Evolutionary conservation across 2,113 vertebrate genomes (phyloP).

Genomic region (Rallus limicola): DNA sequence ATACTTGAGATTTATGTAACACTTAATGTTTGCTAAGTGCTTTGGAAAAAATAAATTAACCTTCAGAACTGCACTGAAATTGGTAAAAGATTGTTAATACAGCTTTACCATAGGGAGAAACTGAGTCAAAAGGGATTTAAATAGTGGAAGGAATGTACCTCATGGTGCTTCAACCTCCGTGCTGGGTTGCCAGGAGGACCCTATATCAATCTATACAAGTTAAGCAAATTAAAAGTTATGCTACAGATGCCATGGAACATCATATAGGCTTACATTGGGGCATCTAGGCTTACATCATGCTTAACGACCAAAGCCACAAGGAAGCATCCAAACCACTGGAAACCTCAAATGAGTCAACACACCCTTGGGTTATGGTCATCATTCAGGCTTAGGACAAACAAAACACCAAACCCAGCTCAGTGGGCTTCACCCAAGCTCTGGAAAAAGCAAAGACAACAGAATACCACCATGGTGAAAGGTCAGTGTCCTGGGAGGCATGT

Average conservation of each 20-base stretch:
- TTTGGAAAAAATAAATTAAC: conserved; percentile 48
- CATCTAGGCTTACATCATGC: background rate
- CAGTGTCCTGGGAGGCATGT: background rate
- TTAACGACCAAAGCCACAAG: background rate
- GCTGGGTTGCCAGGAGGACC: background rate
- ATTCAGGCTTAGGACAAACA: background rate
- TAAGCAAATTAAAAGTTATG: background rate
- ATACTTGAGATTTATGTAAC: conserved; percentile 45
- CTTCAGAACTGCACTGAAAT: background rate
- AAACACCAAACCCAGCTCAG: background rate
- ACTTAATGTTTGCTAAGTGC: conserved; percentile 50
- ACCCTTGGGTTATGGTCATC: background rate
- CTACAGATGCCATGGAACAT: background rate
- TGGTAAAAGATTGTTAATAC: background rate
- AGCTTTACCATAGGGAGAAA: background rate
- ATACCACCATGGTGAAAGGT: background rate
- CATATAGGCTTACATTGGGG: background rate
- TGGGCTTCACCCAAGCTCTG: rapidly evolving
- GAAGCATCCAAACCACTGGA: background rate
- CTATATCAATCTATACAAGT: rapidly evolving
- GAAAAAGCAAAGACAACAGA: background rate
- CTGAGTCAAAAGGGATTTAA: background rate
- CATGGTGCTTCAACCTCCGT: background rate
- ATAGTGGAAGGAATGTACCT: background rate
- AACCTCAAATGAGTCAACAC: background rate